Conservation (phyloP, 2,797 vertebrate genomes). For the Sorex maritimensis region DNA sequence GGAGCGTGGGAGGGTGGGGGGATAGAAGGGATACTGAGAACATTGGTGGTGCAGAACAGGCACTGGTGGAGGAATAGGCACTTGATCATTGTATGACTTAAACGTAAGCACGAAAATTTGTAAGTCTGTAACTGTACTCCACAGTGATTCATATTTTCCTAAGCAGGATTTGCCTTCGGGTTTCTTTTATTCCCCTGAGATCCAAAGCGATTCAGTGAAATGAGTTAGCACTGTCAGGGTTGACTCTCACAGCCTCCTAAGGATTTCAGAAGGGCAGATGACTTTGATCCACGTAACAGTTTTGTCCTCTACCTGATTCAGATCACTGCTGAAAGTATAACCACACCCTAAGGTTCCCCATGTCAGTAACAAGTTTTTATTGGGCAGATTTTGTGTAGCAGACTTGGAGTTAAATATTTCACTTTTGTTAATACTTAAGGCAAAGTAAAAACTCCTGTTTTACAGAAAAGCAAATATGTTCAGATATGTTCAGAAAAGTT, state of each 20-base stretch:
- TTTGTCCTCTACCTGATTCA: not conserved
- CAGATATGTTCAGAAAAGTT: constrained; percentile 7
- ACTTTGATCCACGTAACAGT: not conserved
- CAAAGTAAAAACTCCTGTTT: constrained; percentile 28
- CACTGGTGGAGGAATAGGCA: too few species aligned
- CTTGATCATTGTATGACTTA: too few species aligned
- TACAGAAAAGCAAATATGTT: not conserved
- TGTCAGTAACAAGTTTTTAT: constrained; percentile 6
- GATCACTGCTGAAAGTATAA: constrained; percentile 44
- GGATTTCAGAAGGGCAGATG: constrained; percentile 51
- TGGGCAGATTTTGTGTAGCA: constrained; percentile 22
- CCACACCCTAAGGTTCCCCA: constrained; percentile 21
- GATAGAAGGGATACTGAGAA: too few species aligned
- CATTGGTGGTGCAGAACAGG: too few species aligned
- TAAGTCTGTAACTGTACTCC: too few species aligned
- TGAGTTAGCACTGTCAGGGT: constrained; percentile 64
- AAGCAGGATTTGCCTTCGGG: constrained; percentile 62
- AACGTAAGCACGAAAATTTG: too few species aligned
- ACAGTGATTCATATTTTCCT: constrained; percentile 21
- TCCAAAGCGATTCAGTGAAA: constrained; percentile 62
- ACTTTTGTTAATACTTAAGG: constrained; percentile 22
- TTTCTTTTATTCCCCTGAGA: constrained; percentile 22
- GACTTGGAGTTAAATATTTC: constrained; percentile 21
- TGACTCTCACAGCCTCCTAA: constrained; percentile 42
- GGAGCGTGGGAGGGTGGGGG: too few species aligned